Percentiles rank a stretch among this genome's conserved stretches.
Conservation (phyloP, 2,888 invertebrate species). For the Chaetogeoica ovagalla region DNA sequence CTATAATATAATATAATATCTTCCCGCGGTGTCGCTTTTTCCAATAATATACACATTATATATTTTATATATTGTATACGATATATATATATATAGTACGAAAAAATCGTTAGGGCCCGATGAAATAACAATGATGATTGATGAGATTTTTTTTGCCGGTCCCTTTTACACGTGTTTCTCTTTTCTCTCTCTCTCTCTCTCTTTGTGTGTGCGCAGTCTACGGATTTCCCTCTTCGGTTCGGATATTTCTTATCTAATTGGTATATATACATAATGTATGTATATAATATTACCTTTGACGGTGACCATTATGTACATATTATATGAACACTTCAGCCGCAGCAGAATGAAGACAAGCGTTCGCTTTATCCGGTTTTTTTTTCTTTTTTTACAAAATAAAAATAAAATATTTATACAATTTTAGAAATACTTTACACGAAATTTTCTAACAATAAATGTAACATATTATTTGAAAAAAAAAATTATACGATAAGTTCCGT, state of each 20-base stretch:
- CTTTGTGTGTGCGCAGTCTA: not conserved
- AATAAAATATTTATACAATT: no score
- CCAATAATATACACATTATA: not conserved
- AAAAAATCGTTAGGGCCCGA: constrained; percentile 47
- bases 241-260: constrained; percentile 41
- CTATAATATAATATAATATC: not conserved
- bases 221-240: not conserved
- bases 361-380: no score
- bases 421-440: no score
- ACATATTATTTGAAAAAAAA: no score
- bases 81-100: not conserved
- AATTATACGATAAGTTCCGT: no score
- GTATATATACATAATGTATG: not conserved
- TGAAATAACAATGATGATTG: constrained; percentile 52
- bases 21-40: constrained; percentile 13
- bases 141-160: constrained; percentile 40
- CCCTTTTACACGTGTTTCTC: constrained; percentile 34
- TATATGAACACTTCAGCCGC: no score
- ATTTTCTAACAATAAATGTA: no score
- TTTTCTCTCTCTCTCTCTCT: not conserved
- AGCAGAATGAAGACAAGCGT: no score
- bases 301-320: no score
- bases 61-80: no score
- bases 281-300: no score
- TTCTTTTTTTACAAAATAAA: no score